phyloP scores from a whole-genome alignment of 2,113 vertebrate genomes.

The Anser cygnoides region DNA sequence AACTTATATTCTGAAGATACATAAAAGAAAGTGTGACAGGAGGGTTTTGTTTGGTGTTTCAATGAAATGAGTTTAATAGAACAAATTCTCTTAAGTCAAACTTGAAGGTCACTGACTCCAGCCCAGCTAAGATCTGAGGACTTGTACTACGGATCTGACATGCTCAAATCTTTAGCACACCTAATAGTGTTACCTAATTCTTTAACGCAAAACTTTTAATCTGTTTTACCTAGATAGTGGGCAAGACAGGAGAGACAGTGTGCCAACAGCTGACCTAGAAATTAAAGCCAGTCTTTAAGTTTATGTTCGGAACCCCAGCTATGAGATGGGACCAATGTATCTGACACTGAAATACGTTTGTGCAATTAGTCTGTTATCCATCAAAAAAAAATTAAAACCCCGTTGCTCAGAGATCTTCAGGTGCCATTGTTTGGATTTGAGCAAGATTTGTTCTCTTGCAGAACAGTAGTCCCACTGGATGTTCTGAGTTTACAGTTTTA shows the following conservation, averaged over 20 bases:
- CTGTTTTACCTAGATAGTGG: neutral
- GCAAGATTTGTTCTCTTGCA: neutral
- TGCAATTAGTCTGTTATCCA: neutral
- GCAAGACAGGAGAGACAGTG: neutral
- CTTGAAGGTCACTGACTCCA: neutral
- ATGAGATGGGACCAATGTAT: neutral
- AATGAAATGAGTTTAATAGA: neutral
- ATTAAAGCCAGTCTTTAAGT: neutral
- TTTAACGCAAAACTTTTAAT: neutral
- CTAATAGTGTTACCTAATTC: neutral
- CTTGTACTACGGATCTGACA: neutral
- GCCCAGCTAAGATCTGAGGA: neutral
- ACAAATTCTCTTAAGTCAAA: neutral
- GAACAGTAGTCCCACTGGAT: neutral
- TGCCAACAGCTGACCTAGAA: neutral
- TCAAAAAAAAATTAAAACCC: neutral
- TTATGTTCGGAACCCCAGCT: neutral
- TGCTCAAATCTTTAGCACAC: neutral
- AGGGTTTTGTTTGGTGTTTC: neutral
- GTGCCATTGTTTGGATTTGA: neutral
- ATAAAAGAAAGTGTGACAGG: neutral
- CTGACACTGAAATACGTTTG: neutral
- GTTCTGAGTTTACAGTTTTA: neutral
- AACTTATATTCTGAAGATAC: neutral
- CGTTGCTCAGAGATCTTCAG: accelerated